Conservation (phyloP, 2,113 vertebrate genomes). For the Eira barbara region DNA sequence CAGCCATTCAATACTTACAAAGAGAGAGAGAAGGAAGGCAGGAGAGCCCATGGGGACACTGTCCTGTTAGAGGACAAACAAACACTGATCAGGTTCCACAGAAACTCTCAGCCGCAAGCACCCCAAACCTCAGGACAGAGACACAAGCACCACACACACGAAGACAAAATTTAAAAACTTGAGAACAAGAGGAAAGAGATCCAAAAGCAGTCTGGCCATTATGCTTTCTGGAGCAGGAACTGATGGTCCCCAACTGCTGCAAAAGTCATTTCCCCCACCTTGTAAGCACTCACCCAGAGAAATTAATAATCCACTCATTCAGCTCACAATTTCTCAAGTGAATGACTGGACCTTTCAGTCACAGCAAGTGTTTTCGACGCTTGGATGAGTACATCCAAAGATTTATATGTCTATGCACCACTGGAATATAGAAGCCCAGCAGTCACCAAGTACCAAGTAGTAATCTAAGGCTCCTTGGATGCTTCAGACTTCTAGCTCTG, state of each 20-base stretch:
- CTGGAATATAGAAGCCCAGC: background rate
- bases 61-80: conserved; percentile 99
- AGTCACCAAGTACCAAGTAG: background rate
- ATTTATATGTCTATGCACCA: background rate
- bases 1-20: conserved; percentile 98
- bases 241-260: conserved; percentile 39
- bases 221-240: conserved; percentile 66
- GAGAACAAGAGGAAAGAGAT: conserved; percentile 75
- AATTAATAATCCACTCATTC: conserved; percentile 20
- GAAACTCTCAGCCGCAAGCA: conserved; percentile 80
- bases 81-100: conserved; percentile 84
- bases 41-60: conserved; percentile 99
- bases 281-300: conserved; percentile 26
- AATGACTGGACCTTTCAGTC: conserved; percentile 35
- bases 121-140: conserved; percentile 80
- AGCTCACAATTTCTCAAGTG: background rate
- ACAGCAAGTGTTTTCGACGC: conserved; percentile 28
- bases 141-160: conserved; percentile 77
- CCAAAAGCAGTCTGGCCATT: conserved; percentile 62
- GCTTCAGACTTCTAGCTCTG: conserved; percentile 55
- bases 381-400: conserved; percentile 20
- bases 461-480: conserved; percentile 35
- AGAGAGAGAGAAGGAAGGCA: conserved; percentile 99
- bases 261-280: conserved; percentile 10
- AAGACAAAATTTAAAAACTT: conserved; percentile 79